Evolutionary conservation across 1,140 invertebrate genomes (phyloP), one percentile per base, ranked within the genome.

Genomic region (Pseudomyrmex gracilis): DNA sequence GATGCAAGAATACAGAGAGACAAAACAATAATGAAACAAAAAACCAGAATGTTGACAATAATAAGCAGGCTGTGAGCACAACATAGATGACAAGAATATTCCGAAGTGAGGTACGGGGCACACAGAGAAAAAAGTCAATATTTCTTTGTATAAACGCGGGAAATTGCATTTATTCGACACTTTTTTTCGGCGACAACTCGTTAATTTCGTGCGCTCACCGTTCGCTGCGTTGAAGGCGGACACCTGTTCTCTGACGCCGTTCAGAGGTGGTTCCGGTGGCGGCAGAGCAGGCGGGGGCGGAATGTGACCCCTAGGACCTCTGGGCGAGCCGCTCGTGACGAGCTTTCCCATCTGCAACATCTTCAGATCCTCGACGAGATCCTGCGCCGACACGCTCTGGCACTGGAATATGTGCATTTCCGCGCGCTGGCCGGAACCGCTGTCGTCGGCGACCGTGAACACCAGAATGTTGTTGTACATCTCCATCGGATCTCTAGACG

Each of bases 321-420:
- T 84, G 88, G 95, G 83, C 93, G 94, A 92, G 91, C 92, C 92
- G 90, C 95, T 94, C 15, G 96, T 95, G 3, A 96, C 94, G 51
- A 95, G 92, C 93, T 97, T 97, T 9, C 97, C 98, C 87, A 95
- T 95, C 90, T 97, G 96, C 77, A 97, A 94, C 90, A 97, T 95
- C 92, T 98, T 97, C 73, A 98, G 95, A 91, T 98, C 98, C 94
- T 98, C 97, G 10, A 98, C 98, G 76, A 98, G 94, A 84, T 98
- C 97, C 91, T 98, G 96, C n/a, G 98, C 97, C 84, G 97, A 97
- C 71, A 97, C 96, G 88, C 96, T 97, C 93, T 97, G 97, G 92
- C 97, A 97, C 95, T 99, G 99, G 95, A 99, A 99, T 93, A 99
- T 99, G 95, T 99, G 99, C 97, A 99, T 99, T 95, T 99, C 99